phyloP scores from a whole-genome alignment of 1,140 invertebrate genomes.

The Pteromalus puparum region DNA sequence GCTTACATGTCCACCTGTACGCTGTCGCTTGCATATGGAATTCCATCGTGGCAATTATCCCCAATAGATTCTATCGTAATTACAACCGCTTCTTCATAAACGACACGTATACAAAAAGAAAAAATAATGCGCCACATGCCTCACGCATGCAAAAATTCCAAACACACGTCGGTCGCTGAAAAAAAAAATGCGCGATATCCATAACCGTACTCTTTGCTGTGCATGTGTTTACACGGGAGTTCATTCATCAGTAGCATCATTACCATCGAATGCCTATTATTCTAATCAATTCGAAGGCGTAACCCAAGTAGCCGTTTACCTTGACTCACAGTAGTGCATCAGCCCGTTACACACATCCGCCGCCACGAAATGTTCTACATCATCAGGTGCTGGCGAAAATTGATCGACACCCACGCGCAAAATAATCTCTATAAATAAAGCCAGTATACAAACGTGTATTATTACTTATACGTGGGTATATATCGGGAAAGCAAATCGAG shows the following conservation, averaged over 20 bases:
- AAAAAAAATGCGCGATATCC: conserved; percentile 1
- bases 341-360: not conserved
- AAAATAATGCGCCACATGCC: not conserved
- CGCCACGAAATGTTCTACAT: not conserved
- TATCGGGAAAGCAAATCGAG: not conserved
- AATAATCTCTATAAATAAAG: not conserved
- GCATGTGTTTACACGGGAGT: not conserved
- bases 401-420: not conserved
- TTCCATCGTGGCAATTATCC: conserved; percentile 10
- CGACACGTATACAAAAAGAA: not conserved
- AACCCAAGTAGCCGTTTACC: conserved; percentile 19
- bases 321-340: not conserved
- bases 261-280: conserved; percentile 27
- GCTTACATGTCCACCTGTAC: not conserved
- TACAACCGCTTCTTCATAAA: not conserved
- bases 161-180: not conserved
- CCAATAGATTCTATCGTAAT: not conserved
- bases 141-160: not conserved
- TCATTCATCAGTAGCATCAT: not conserved
- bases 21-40: not conserved
- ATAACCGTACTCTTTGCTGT: not conserved
- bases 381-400: not conserved
- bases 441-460: not conserved
- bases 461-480: conserved; percentile 56
- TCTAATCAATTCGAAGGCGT: conserved; percentile 20